Conservation (phyloP, 2,113 vertebrate species). For the Salvelinus alpinus region DNA sequence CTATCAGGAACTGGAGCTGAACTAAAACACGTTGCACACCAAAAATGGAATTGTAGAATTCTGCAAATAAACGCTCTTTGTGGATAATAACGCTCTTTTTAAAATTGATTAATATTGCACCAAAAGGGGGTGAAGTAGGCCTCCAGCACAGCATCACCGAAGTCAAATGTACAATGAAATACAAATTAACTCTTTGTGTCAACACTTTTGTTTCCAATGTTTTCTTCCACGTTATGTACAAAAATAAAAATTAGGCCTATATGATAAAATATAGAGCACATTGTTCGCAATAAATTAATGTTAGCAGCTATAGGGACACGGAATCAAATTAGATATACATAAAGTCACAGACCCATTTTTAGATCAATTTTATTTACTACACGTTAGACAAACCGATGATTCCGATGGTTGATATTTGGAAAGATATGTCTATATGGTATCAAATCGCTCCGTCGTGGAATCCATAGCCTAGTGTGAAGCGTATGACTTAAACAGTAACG, state of each 20-base stretch:
- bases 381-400: slow-evolving; percentile 4
- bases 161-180: neutral
- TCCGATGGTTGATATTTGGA: neutral
- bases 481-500: slow-evolving; percentile 68
- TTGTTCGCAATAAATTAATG: neutral
- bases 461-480: slow-evolving; percentile 33
- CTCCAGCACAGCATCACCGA: neutral
- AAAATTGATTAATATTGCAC: neutral
- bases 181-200: neutral
- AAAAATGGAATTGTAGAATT: neutral
- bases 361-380: neutral
- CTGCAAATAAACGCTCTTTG: neutral
- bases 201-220: neutral
- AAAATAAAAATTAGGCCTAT: neutral
- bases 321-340: neutral
- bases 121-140: neutral
- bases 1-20: neutral
- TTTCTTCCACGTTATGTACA: neutral
- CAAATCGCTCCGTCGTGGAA: slow-evolving; percentile 19
- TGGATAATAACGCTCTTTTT: neutral
- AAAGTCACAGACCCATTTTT: too few relatives aligned
- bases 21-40: neutral
- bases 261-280: neutral
- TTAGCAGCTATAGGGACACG: neutral
- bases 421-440: slow-evolving; percentile 10